Evolutionary conservation across 2,797 vertebrate species (phyloP).

Genomic region (Anas flavirostris): DNA sequence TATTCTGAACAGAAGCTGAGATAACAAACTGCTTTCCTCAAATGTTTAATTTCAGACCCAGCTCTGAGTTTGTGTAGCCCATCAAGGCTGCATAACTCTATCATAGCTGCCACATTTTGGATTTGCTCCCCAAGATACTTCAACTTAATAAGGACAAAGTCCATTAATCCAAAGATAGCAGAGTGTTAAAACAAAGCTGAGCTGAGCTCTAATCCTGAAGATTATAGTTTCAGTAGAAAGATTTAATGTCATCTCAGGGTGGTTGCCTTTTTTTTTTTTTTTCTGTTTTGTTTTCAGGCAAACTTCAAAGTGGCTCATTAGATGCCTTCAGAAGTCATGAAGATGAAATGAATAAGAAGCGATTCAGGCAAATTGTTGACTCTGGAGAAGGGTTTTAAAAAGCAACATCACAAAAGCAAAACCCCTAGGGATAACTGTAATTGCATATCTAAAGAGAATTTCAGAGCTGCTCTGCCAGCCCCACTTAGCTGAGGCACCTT

Average conservation of each 20-base stretch:
- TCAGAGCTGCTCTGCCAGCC: slow-evolving; percentile 24
- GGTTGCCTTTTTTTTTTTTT: background rate
- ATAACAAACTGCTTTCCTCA: background rate
- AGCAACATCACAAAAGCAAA: slow-evolving; percentile 50
- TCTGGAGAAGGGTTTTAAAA: slow-evolving; percentile 52
- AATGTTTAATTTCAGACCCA: background rate
- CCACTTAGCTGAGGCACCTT: slow-evolving; percentile 55
- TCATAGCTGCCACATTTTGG: background rate
- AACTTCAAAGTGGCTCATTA: slow-evolving; percentile 64
- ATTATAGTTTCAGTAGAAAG: slow-evolving; percentile 39
- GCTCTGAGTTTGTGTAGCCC: background rate
- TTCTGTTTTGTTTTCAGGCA: slow-evolving; percentile 51
- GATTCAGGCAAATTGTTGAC: slow-evolving; percentile 65
- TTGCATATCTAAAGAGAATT: slow-evolving; percentile 55
- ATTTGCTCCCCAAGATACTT: background rate
- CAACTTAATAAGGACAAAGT: background rate
- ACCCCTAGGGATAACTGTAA: slow-evolving; percentile 40
- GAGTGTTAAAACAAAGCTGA: background rate
- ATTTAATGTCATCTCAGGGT: slow-evolving; percentile 35
- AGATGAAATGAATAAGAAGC: slow-evolving; percentile 55
- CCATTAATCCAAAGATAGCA: background rate
- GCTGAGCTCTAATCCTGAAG: slow-evolving; percentile 32
- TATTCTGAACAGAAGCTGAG: background rate
- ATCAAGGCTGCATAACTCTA: background rate
- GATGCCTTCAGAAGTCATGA: slow-evolving; percentile 60